Conservation (phyloP, 2,797 vertebrate genomes). For the Chromis chromis region DNA sequence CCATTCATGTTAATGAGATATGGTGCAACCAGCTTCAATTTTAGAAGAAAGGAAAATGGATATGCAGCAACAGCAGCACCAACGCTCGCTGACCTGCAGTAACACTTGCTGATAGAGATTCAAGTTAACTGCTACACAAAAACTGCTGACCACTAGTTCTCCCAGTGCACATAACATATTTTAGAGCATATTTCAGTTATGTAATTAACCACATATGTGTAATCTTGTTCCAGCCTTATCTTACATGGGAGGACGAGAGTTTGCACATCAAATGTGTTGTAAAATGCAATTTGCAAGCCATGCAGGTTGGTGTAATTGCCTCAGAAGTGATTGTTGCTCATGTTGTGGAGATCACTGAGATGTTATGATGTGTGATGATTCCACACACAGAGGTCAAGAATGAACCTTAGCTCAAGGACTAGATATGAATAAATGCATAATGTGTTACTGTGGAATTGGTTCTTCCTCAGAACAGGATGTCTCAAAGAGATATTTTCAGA, state of each 20-base stretch:
- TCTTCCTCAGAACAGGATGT: not conserved
- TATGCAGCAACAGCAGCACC: slow-evolving; percentile 1
- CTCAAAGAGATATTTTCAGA: slow-evolving; percentile 21
- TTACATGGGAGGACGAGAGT: slow-evolving; percentile 2
- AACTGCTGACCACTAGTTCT: slow-evolving; percentile 9
- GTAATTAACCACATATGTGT: slow-evolving; percentile 11
- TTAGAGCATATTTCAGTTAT: slow-evolving; percentile 30
- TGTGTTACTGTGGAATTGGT: not conserved
- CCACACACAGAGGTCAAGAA: slow-evolving; percentile 1
- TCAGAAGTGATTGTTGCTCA: not conserved
- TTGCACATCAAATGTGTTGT: not conserved
- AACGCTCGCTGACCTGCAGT: slow-evolving; percentile 1
- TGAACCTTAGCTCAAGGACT: not conserved
- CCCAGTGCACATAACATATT: not conserved
- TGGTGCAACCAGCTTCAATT: not conserved
- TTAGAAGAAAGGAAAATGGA: slow-evolving; percentile 5
- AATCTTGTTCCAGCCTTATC: slow-evolving; percentile 15
- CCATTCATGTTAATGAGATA: slow-evolving; percentile 28
- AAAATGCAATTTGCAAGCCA: not conserved
- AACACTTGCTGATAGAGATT: slow-evolving; percentile 7
- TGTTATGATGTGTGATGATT: not conserved
- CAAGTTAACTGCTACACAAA: not conserved
- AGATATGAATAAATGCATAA: not conserved
- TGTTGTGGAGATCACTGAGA: not conserved
- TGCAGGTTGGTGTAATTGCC: not conserved